phyloP scores from a whole-genome alignment of 2,797 vertebrate species.

The Pangasius larnaudii region DNA sequence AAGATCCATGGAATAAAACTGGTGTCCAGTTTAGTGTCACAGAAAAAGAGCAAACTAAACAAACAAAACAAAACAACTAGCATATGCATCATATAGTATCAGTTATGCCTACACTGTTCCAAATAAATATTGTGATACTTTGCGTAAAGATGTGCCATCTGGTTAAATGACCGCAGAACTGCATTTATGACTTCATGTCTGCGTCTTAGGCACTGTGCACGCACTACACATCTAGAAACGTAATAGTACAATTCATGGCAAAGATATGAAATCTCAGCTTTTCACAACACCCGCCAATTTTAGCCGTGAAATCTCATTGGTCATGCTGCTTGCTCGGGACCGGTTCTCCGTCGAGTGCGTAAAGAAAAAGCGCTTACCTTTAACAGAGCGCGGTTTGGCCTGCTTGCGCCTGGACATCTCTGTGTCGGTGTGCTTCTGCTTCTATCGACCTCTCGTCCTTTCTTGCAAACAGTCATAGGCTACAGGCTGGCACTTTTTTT shows the following conservation, averaged over 20 bases:
- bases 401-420: slow-evolving; percentile 97
- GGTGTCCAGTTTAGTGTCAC: background rate
- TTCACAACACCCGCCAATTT: slow-evolving; percentile 78
- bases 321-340: slow-evolving; percentile 64
- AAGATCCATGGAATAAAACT: background rate
- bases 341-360: slow-evolving; percentile 53
- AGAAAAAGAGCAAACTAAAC: background rate
- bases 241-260: background rate
- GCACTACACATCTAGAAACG: background rate
- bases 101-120: background rate
- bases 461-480: slow-evolving; percentile 66
- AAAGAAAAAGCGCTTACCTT: slow-evolving; percentile 83
- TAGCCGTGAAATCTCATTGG: slow-evolving; percentile 77
- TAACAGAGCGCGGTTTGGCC: slow-evolving; percentile 97
- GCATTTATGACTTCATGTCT: background rate
- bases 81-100: background rate
- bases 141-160: slow-evolving; percentile 12
- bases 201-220: background rate
- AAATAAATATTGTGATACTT: background rate
- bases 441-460: slow-evolving; percentile 65
- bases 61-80: background rate
- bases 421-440: slow-evolving; percentile 68
- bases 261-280: slow-evolving; percentile 56
- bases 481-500: slow-evolving; percentile 67
- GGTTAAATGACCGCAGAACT: background rate